phyloP scores from a whole-genome alignment of 2,113 vertebrate genomes.

The Piprites chloris region DNA sequence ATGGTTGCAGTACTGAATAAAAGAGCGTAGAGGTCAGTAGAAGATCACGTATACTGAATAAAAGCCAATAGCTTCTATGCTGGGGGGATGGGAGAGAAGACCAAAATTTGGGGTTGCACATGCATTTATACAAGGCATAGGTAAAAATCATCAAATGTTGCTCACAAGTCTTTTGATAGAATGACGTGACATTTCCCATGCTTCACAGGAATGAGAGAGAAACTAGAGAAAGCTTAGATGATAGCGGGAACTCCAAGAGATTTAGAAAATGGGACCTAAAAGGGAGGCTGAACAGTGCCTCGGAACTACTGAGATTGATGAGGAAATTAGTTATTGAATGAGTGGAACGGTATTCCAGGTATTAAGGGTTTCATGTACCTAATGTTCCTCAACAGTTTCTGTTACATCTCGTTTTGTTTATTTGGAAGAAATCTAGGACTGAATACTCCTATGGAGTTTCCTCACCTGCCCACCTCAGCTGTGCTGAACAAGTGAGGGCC shows the following conservation, averaged over 20 bases:
- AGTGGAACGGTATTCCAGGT: background rate
- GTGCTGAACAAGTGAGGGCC: background rate
- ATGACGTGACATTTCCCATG: background rate
- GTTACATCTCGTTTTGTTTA: background rate
- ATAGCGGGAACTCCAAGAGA: background rate
- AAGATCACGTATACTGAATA: background rate
- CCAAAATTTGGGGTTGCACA: fast-evolving
- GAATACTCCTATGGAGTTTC: background rate
- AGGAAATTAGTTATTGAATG: background rate
- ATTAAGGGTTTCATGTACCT: background rate
- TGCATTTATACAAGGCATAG: background rate
- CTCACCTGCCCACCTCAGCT: background rate
- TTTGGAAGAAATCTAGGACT: background rate
- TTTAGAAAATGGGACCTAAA: background rate
- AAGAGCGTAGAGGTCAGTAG: background rate
- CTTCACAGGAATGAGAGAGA: background rate
- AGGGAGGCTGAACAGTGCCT: background rate
- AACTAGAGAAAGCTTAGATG: background rate
- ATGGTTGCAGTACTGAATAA: background rate
- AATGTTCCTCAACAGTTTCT: background rate
- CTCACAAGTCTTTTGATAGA: background rate
- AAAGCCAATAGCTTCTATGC: background rate
- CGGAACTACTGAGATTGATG: background rate
- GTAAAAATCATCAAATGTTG: background rate
- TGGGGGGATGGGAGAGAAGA: background rate